Percentiles rank a stretch among this genome's conserved stretches.
Evolutionary conservation across 2,888 invertebrate genomes (phyloP).

Genomic region (Argyresthia albistria): DNA sequence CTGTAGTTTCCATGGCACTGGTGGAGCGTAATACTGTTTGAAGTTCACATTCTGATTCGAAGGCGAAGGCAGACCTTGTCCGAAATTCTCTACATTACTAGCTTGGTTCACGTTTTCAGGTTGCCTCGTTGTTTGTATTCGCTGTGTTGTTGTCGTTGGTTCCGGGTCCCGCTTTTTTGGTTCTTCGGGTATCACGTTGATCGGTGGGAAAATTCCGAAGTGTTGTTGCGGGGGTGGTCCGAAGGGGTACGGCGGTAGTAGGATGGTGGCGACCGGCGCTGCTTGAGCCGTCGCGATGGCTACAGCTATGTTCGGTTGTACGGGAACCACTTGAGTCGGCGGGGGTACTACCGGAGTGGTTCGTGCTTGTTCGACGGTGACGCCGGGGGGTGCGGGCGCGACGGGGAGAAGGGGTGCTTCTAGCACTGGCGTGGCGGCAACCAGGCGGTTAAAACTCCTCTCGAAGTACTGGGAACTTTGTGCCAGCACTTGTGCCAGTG

Average conservation of each 20-base stretch:
- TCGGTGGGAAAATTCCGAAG: slow-evolving; percentile 34
- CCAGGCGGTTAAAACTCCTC: slow-evolving; percentile 72
- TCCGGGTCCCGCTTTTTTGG: slow-evolving; percentile 16
- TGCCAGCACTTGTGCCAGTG: slow-evolving; percentile 45
- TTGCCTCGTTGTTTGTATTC: slow-evolving; percentile 18
- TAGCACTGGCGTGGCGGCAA: slow-evolving; percentile 34
- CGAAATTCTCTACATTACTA: slow-evolving; percentile 44
- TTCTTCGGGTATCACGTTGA: slow-evolving; percentile 26
- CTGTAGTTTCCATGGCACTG: slow-evolving; percentile 20
- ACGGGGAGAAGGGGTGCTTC: slow-evolving; percentile 21
- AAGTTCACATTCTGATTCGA: slow-evolving; percentile 47
- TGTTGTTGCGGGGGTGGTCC: slow-evolving; percentile 47
- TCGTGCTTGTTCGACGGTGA: not conserved
- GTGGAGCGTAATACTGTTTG: slow-evolving; percentile 33
- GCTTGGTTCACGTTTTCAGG: slow-evolving; percentile 41
- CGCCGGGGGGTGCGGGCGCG: slow-evolving; percentile 11
- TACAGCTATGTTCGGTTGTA: slow-evolving; percentile 48
- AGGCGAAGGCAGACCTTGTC: slow-evolving; percentile 47
- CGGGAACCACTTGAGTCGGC: not conserved
- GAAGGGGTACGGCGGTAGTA: slow-evolving; percentile 57
- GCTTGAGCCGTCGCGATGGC: slow-evolving; percentile 59
- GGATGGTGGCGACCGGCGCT: slow-evolving; percentile 54
- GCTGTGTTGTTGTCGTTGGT: slow-evolving; percentile 29
- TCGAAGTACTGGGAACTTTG: slow-evolving; percentile 79
- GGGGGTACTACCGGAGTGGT: not conserved